These are phyloP conservation scores for Zaprionus tsacasi DNA, from an alignment of 1,140 invertebrate species.

Conservation along the genomic window DNA sequence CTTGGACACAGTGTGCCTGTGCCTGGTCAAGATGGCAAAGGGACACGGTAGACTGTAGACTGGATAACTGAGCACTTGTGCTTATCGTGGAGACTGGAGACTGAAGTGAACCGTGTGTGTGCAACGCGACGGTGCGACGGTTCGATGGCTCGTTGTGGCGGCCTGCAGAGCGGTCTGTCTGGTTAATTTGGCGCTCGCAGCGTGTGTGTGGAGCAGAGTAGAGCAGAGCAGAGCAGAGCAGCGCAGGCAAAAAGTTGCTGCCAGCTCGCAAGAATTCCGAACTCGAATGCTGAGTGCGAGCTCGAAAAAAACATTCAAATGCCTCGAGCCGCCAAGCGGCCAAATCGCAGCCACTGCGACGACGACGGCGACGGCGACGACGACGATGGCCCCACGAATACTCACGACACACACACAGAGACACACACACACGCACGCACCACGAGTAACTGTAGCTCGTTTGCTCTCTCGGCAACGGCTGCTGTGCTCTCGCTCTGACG, in stretches of 20 bases:
- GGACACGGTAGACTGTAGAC: conserved; percentile 5
- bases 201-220: conserved; percentile 48
- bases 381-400: conserved; percentile 37
- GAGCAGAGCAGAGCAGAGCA: conserved; percentile 46
- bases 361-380: conserved; percentile 26
- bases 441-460: conserved; percentile 21
- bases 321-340: conserved; percentile 67
- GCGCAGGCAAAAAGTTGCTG: conserved; percentile 75
- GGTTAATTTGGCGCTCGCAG: conserved; percentile 61
- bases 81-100: neutral
- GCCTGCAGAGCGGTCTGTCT: conserved; percentile 7
- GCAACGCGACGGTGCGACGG: neutral
- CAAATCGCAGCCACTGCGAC: conserved; percentile 73
- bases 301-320: conserved; percentile 83
- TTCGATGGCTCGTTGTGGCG: neutral
- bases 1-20: conserved; percentile 5
- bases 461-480: conserved; percentile 37
- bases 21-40: neutral
- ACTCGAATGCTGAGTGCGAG: conserved; percentile 81
- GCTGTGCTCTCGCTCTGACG: conserved; percentile 55
- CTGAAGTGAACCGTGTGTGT: conserved; percentile 13
- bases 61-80: conserved; percentile 1
- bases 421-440: conserved; percentile 11
- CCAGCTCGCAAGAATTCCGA: conserved; percentile 84
- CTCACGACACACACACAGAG: conserved; percentile 22